Base-by-base conservation (phyloP, 2,797 vertebrate species). In the Allobates femoralis region DNA sequence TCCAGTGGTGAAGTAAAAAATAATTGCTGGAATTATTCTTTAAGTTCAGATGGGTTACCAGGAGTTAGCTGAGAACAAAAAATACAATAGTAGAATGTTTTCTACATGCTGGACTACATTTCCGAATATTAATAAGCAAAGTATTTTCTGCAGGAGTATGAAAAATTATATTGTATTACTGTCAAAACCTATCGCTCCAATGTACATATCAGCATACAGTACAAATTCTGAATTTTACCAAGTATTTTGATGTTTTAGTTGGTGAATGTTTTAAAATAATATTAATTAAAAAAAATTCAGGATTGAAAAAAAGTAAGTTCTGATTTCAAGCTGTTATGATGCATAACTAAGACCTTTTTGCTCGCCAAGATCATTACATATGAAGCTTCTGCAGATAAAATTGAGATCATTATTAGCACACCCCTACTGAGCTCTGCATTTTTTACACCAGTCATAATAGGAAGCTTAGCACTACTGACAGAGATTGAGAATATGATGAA, bases 391-490 rank as follows among this genome's bases (percentile, higher is more conserved):
- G 32, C 21, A 58, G 55, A 78, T 78, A 58, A 78, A 77, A 78
- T 34, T 37, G 26, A 78, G 30, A 78, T 78, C 55, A 78, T 78
- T 78, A 78, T 60, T 78, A 78, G 11, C 30, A 60, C 53, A 78
- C 58, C 55, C 53, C 76, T 28, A 78, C 76, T 58, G 76, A 78
- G 76, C 6, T 78, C 19, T 78, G 41, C 53, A 37, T 21, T 60
- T 58, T 34, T 14, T n/a, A 37, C 76, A 58, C 5, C 30, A 78
- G 21, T 58, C 28, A 53, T 58, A 58, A 73, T 14, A n/a, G 10
- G 21, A 34, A 75, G 23, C 2, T 32, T 56, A 32, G 56, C 28
- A 77, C 51, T 11, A 37, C 12, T 30, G 76, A 37, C 26, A 21
- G 26, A 56, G 71, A 75, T 18, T 51, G 16, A 26, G 53, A 23